phyloP scores from a whole-genome alignment of 2,113 vertebrate genomes.

The Rattus rattus region DNA sequence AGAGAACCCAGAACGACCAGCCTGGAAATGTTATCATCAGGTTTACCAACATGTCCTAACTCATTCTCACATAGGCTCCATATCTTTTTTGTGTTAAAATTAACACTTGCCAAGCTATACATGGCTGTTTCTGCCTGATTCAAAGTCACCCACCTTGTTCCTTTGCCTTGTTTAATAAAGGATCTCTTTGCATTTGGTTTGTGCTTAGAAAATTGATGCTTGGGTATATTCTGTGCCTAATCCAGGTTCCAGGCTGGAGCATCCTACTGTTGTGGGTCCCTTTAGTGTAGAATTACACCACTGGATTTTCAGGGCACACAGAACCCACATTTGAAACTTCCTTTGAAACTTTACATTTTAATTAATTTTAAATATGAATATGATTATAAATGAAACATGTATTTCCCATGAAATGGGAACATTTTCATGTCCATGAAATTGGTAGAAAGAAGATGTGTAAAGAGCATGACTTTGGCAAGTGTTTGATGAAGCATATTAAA shows the following conservation, averaged over 20 bases:
- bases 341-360: not conserved
- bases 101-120: not conserved
- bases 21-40: not conserved
- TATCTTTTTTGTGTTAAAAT: not conserved
- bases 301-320: not conserved
- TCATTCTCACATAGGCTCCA: not conserved
- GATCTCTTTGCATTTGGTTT: not conserved
- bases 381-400: not conserved
- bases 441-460: not conserved
- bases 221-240: too few species aligned
- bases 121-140: not conserved
- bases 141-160: not conserved
- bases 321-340: too few species aligned
- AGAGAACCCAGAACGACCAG: not conserved
- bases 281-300: not conserved
- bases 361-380: conserved; percentile 19
- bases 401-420: too few species aligned
- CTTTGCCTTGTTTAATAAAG: not conserved
- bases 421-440: not conserved
- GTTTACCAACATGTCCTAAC: not conserved
- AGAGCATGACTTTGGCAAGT: not conserved
- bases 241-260: too few species aligned
- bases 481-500: not conserved
- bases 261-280: too few species aligned
- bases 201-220: too few species aligned